These are phyloP conservation scores for Craseonycteris thonglongyai DNA, from an alignment of 2,113 vertebrate genomes.

Conservation along the genomic window DNA sequence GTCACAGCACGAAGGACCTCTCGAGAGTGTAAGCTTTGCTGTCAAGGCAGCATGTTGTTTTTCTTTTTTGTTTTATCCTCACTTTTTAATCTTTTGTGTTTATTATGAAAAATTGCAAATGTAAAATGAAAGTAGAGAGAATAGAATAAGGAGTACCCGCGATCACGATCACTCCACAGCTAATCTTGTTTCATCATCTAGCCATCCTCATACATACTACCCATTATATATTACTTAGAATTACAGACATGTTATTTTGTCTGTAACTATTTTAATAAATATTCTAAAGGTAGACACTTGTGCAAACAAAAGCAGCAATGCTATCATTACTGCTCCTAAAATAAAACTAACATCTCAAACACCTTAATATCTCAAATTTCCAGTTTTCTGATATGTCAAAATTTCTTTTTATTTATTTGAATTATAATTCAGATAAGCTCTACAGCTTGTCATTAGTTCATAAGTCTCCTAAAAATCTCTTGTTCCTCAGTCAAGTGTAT, in stretches of 20 bases:
- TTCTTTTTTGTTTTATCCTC: neutral
- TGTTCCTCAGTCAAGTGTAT: neutral
- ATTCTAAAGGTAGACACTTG: neutral
- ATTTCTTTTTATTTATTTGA: neutral
- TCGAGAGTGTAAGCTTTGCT: neutral
- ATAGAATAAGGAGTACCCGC: fast-evolving
- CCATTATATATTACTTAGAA: too few relatives aligned
- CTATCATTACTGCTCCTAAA: neutral
- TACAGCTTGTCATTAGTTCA: neutral
- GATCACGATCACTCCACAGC: neutral
- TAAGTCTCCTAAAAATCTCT: neutral
- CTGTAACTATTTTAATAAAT: neutral
- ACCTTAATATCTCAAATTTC: neutral
- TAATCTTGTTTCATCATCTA: neutral
- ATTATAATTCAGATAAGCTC: neutral
- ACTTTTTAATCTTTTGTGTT: neutral
- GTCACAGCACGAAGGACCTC: neutral
- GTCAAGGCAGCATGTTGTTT: neutral
- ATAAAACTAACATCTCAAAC: neutral
- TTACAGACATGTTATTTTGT: neutral
- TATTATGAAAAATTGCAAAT: neutral
- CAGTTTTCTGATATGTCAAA: neutral
- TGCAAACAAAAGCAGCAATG: neutral
- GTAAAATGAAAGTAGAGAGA: neutral
- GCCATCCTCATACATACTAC: neutral